Evolutionary conservation across 2,888 invertebrate species (phyloP), one percentile per base, ranked within the genome.

Genomic region (Fragum fragum): DNA sequence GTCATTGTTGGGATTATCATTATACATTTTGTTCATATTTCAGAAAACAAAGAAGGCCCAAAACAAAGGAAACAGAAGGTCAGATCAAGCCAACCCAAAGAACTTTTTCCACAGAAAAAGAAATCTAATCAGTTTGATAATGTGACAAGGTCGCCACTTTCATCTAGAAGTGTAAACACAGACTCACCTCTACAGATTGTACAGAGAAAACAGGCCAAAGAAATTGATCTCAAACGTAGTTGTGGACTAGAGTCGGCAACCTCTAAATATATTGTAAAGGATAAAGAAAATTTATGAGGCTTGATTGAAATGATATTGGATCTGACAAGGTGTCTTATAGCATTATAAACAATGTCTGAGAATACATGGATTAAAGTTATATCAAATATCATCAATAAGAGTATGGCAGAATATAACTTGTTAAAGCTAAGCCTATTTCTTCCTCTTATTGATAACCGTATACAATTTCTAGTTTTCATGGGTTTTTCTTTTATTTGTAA

Each of bases 111-210:
- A 7, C 18, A 18, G 7, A 69, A 57, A 39, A 76, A 76, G 57
- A 42, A 29, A 29, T 55, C 75, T 23, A 18, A n/a, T 3, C 70
- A 39, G n/a, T 47, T 76, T 28, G 61, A 87, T 39, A 85, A 84
- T 61, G 76, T 63, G 26, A 87, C 86, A n/a, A 77, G 91, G 32
- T 90, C 90, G 0, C 90, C 91, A 0, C 79, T 90, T n/a, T 77
- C 90, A 0, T 82, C 88, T 3, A 79, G 88, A 59, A 88, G 81
- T 28, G 71, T 88, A 14, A 90, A 91, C 72, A 87, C 88, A 78
- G 90, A 91, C 83, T 92, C 92, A 7, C 92, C 92, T 3, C 78
- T 89, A 0, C 78, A 83, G 32, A 90, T 92, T 42, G 85, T 92
- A 21, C 92, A 91, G 74, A 73, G 88, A 32, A 92, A 91, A 81